Base-by-base conservation (phyloP, 64 coral and sea anemone species). In the Trachythela sp. region DNA sequence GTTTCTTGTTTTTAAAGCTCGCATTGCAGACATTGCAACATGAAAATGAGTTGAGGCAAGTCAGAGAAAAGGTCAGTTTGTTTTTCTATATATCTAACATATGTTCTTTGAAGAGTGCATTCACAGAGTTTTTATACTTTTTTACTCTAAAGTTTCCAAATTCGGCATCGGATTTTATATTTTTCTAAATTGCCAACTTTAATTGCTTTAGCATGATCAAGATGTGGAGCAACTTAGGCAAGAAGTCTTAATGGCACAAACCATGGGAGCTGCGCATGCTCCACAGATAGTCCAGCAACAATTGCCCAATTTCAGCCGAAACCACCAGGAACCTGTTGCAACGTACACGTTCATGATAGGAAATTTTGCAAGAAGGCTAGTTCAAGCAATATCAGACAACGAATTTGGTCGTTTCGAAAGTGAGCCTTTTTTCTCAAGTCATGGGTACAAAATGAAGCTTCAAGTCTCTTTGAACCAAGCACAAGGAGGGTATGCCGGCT, bases 381-480 rank as follows among this genome's bases (percentile, higher is more conserved):
- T 8, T 59, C 15, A 20, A 14, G 54, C 54, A 8, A 2, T 4
- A 64, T 20, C 24, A 1, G 8, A n/a, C 0, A n/a, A 20, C 26
- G 2, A 8, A n/a, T 0, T 20, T n/a, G 6, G 4, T 64, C 3
- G 3, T 64, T 20, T n/a, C 0, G 56, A 64, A n/a, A 64, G 56
- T n/a, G 56, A 64, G 26, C 4, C 56, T 6, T 64, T 64, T 64
- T 64, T 64, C 26, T 64, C 56, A 20, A 64, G 56, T 24, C 18
- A 64, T 64, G 56, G 56, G 8, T 64, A 64, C 56, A 64, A 64
- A 64, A 64, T 64, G 56, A 64, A 64, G 26, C 56, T 64, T n/a
- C 26, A 6, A 64, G 18, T 64, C 20, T 8, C 13, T 27, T 4
- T 64, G 22, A 27, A 64, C 56, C 26, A 20, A n/a, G 2, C 0